Evolutionary conservation across 2,113 vertebrate genomes (phyloP), one percentile per base, ranked within the genome.

Genomic region (Scytalopus superciliaris): DNA sequence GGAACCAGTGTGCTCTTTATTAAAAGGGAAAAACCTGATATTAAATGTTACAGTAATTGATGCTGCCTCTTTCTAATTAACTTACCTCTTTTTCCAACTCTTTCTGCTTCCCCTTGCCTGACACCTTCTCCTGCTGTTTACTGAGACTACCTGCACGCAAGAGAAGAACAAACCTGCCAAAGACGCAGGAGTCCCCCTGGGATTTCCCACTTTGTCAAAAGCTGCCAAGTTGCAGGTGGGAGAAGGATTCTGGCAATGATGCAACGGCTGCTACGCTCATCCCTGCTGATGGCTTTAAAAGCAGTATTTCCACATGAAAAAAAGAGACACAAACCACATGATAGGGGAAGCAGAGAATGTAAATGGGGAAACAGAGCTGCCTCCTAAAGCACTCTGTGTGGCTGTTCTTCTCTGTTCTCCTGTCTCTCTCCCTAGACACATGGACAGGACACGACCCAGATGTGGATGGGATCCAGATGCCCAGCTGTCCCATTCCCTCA

Each of bases 11-110:
- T 39, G 14, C 10, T 84, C 40, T 83, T 79, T 92, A 49, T 84
- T 90, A 69, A 93, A 90, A 77, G 45, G 50, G 59, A 92, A 95
- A 70, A 63, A 25, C n/a, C 2, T 47, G 18, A 87, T 90, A 89
- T 63, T 94, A 96, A 92, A 83, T 53, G n/a, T 91, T 76, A 74
- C 31, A 37, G 44, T 90, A 95, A 82, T 39, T 92, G 73, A 94
- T 87, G 73, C 19, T 60, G 31, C 28, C 13, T 87, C 47, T 90
- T 91, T 87, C 22, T 90, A 87, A 94, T 75, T 96, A 92, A 89
- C 25, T 89, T 52, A 78, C 13, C 15, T 76, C 39, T 77, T 92
- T 89, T 87, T 63, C 44, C 73, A 89, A 22, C 33, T 80, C 53
- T 44, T 84, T 84, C 50, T 77, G 22, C 53, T 72, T 57, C 24